Conservation (phyloP, 2,113 vertebrate species). For the Marmota monax region DNA sequence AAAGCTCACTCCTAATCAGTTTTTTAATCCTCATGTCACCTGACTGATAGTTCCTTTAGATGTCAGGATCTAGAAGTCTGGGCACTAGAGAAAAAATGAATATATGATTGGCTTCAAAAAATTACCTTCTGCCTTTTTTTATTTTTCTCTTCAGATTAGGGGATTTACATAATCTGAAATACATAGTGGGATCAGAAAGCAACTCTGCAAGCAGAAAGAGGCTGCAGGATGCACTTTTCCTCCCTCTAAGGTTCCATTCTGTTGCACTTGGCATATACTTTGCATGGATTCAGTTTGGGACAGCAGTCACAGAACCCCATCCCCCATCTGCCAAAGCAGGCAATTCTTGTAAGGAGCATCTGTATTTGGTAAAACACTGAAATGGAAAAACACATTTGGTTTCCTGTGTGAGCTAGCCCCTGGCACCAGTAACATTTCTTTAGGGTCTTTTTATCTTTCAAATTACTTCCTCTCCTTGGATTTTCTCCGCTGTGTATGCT, state of each 20-base stretch:
- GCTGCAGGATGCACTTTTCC: accelerated
- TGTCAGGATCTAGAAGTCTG: background rate
- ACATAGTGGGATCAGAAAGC: background rate
- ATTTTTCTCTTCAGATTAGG: accelerated
- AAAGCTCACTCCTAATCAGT: background rate
- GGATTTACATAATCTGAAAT: accelerated
- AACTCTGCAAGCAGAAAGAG: background rate
- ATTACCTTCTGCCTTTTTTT: background rate
- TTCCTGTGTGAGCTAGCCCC: background rate
- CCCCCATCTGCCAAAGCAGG: background rate
- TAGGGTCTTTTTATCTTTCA: constrained; percentile 63
- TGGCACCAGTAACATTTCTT: constrained; percentile 6
- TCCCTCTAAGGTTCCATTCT: accelerated
- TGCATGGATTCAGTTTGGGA: background rate
- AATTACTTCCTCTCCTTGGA: constrained; percentile 54
- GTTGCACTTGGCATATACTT: no score
- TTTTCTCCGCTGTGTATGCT: constrained; percentile 60
- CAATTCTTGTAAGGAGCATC: background rate
- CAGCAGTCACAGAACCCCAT: accelerated
- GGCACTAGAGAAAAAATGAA: background rate
- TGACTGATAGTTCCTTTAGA: background rate
- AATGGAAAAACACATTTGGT: background rate
- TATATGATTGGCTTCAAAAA: accelerated
- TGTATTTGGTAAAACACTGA: background rate
- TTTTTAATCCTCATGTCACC: background rate